Evolutionary conservation across 2,888 invertebrate genomes (phyloP).

Genomic region (Siphlonurus alternatus): DNA sequence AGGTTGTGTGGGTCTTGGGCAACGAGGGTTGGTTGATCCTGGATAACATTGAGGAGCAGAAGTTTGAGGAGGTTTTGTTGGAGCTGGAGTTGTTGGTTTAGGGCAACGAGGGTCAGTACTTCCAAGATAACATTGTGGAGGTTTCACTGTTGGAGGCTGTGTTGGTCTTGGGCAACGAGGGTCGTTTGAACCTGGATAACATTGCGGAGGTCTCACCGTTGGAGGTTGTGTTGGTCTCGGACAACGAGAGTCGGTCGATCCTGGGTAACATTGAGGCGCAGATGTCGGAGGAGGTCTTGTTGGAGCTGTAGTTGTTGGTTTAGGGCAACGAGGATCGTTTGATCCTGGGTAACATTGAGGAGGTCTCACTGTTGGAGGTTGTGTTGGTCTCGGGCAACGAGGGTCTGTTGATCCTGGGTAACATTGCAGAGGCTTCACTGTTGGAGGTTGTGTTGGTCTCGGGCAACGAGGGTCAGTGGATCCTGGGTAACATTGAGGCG

Average conservation of each 20-base stretch:
- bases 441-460: too few relatives aligned
- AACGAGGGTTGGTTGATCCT: slow-evolving; percentile 13
- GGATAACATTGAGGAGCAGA: slow-evolving; percentile 22
- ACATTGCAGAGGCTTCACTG: slow-evolving; percentile 11
- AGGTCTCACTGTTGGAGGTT: slow-evolving; percentile 15
- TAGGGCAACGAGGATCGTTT: slow-evolving; percentile 15
- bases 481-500: slow-evolving; percentile 22
- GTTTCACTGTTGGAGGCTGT: too few relatives aligned
- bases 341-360: slow-evolving; percentile 20
- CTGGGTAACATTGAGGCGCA: slow-evolving; percentile 14
- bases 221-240: slow-evolving; percentile 21
- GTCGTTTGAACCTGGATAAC: slow-evolving; percentile 18
- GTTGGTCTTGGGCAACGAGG: slow-evolving; percentile 6
- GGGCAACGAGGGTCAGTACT: slow-evolving; percentile 15
- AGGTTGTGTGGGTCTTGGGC: slow-evolving; percentile 14
- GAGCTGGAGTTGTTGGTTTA: slow-evolving; percentile 13
- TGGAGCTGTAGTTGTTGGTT: slow-evolving; percentile 12
- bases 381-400: slow-evolving; percentile 16
- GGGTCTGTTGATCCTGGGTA: slow-evolving; percentile 14
- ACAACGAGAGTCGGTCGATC: slow-evolving; percentile 14
- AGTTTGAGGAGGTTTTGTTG: slow-evolving; percentile 12
- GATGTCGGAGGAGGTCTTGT: slow-evolving; percentile 10
- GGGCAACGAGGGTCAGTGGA: slow-evolving; percentile 22
- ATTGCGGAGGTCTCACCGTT: slow-evolving; percentile 24
- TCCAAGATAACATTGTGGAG: slow-evolving; percentile 15